Base-by-base conservation (phyloP, 2,113 vertebrate genomes). In the Nothoprocta pentlandii region DNA sequence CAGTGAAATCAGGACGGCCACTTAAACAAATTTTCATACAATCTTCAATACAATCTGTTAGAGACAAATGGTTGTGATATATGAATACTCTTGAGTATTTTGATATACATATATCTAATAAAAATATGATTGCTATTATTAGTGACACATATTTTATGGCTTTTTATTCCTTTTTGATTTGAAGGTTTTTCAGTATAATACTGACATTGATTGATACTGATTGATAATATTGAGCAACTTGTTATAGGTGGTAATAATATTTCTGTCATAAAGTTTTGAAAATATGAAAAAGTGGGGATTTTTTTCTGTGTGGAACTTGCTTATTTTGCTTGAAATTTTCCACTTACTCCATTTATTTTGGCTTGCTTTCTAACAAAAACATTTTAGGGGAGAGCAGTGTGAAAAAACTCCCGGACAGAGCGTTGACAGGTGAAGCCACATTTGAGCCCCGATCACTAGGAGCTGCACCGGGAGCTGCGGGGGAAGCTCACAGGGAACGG, bases 51-150 rank as follows among this genome's bases (percentile, higher is more conserved):
- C 0, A 85, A 49, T 41, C 34, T 64, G 11, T 20, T 69, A 39
- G 62, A 92, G 16, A 58, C 16, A 58, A 94, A 83, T 39, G 64
- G 26, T 77, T 67, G 23, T 70, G 1, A 66, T 59, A 32, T 47
- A 82, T 10, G 6, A 66, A 66, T 76, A 75, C 11, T 71, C 74
- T 73, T 54, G 56, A 89, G 71, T 80, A 82, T 87, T 94, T 92
- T 73, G 10, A 73, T 22, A 76, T 16, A 68, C 68, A 34, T 34
- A 81, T 68, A 84, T 42, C 20, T 85, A 66, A 87, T 42, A 46
- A 36, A 89, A 94, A 77, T 81, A 71, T 4, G 15, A 90, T 2
- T 69, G 12, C 39, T 91, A 16, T 54, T 80, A 41, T 74, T 87
- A 87, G 41, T 85, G 20, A 0, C 41, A 71, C 47, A 83, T 8